A percentile compares a stretch with the other conserved stretches of the same genome.
Conservation (phyloP, 2,113 vertebrate genomes). For the Chitala chitala region DNA sequence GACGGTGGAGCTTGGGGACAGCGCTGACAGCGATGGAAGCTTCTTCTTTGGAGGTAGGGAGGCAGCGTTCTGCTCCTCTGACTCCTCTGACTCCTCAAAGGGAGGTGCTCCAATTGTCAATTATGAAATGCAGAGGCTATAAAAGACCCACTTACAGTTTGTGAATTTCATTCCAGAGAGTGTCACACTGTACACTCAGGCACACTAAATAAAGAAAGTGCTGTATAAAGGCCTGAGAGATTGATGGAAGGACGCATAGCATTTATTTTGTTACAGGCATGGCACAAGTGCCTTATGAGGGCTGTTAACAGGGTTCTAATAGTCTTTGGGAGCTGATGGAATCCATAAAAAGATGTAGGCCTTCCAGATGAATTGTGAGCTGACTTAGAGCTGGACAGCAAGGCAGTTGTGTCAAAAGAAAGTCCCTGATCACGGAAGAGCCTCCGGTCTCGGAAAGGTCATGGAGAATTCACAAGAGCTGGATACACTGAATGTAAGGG, state of each 20-base stretch:
- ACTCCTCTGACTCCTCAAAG: not conserved
- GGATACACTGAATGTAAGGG: no score
- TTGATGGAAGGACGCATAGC: not conserved
- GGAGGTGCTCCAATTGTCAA: not conserved
- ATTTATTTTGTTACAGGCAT: slow-evolving; percentile 11
- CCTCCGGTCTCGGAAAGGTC: no score
- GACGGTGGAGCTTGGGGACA: slow-evolving; percentile 64
- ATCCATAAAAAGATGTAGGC: not conserved
- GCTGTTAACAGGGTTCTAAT: not conserved
- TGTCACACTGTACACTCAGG: not conserved
- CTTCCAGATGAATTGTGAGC: not conserved
- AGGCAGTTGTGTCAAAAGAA: not conserved
- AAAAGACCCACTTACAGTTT: not conserved
- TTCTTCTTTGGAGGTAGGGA: slow-evolving; percentile 86
- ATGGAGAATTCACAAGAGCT: no score
- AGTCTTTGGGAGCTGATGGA: not conserved
- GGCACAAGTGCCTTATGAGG: not conserved
- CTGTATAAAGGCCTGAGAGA: not conserved
- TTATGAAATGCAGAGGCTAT: not conserved
- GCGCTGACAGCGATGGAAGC: slow-evolving; percentile 70
- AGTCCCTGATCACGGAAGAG: no score
- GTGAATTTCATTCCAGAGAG: no score
- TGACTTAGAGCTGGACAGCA: not conserved
- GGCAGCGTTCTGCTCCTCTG: not conserved
- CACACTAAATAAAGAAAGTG: slow-evolving; percentile 2